Base-by-base conservation (phyloP, 2,797 vertebrate species). In the Enteromius afrohamiltoni region DNA sequence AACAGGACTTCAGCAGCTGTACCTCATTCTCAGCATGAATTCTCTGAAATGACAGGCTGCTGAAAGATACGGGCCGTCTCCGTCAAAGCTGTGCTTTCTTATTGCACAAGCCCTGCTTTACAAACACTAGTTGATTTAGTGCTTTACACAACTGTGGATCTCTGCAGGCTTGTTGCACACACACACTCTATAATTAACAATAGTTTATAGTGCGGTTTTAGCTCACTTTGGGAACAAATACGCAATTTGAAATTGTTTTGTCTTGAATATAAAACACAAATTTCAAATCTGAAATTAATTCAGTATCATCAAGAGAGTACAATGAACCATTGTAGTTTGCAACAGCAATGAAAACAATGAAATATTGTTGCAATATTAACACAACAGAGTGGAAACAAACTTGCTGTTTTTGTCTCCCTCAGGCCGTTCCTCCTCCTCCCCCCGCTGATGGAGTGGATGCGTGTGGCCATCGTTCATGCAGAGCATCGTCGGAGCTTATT, bases 371-470 rank as follows among this genome's bases (percentile, higher is more conserved):
- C 8, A 13, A 6, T 55, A 34, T 10, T 71, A 69, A 23, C 31
- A 34, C 7, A 69, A 42, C 10, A 8, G 19, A n/a, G 3, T 47
- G 51, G 4, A 6, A 26, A 55, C 23, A 71, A n/a, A 69, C 53
- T 49, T 53, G 17, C 21, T 76, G 9, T 49, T 9, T 73, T 53
- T 2, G 8, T 31, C 58, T 77, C 0, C 77, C 83, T 0, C 89
- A 99, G 98, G 90, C 97, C 98, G 6, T 99, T 99, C 91, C 95
- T 99, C 92, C 91, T 98, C 86, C 95, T 98, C 85, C 98, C 98
- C 0, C 98, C 98, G 0, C 93, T 99, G 92, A 98, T 99, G 98
- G 98, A 99, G 92, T 99, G 98, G 98, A 99, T 99, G 96, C 93
- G 98, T 0, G 98, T 99, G 88, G 97, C 97, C 87, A 96, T 99